Conservation (phyloP, 2,888 invertebrate species). For the Sinelater perroti region DNA sequence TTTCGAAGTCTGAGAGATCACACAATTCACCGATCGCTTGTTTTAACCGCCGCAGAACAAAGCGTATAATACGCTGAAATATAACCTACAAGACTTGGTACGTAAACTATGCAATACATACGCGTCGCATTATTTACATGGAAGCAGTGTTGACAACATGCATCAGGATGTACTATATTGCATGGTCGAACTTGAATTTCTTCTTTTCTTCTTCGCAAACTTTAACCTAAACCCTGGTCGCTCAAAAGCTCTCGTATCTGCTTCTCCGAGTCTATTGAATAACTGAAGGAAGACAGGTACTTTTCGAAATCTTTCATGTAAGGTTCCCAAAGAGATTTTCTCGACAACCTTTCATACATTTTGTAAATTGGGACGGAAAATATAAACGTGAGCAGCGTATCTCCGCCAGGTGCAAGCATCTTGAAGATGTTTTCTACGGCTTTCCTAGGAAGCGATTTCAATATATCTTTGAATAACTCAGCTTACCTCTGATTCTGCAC, state of each 20-base stretch:
- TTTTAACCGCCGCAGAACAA: too few species aligned
- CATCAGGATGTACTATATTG: too few species aligned
- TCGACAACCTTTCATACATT: conserved; percentile 70
- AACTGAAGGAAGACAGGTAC: conserved; percentile 75
- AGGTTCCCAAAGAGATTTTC: conserved; percentile 65
- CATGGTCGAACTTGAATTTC: too few species aligned
- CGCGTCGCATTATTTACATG: too few species aligned
- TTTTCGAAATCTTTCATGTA: conserved; percentile 73
- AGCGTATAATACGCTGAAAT: too few species aligned
- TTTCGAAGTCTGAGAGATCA: too few species aligned
- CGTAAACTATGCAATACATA: too few species aligned
- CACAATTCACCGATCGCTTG: too few species aligned
- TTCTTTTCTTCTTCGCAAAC: conserved; percentile 65
- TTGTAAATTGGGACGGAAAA: conserved; percentile 75
- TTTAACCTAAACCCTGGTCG: conserved; percentile 66
- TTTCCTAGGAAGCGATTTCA: conserved; percentile 65
- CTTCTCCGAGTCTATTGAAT: conserved; percentile 60
- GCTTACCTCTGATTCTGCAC: conserved; percentile 75
- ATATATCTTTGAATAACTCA: too few species aligned
- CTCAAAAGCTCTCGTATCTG: conserved; percentile 62
- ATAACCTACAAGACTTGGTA: too few species aligned
- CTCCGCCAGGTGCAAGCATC: conserved; percentile 73
- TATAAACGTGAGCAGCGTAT: conserved; percentile 73
- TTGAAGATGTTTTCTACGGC: conserved; percentile 73
- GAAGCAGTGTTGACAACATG: too few species aligned